Evolutionary conservation across 2,113 vertebrate species (phyloP).

Genomic region (Anser brachyrhynchus): DNA sequence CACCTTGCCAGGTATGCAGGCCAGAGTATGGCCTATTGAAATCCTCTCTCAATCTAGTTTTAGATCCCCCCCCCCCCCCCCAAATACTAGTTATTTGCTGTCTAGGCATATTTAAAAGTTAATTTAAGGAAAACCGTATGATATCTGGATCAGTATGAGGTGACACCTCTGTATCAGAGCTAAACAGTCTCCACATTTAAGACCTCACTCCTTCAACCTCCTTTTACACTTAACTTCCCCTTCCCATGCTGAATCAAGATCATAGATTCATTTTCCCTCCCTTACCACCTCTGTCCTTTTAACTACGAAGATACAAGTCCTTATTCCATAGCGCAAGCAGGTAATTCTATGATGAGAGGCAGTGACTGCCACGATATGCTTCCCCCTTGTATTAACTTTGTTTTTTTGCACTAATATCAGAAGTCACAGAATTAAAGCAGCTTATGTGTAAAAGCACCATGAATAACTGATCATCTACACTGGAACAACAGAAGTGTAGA

Average conservation of each 20-base stretch:
- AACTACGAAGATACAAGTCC: neutral
- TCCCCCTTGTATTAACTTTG: neutral
- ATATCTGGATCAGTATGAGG: neutral
- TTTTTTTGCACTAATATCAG: neutral
- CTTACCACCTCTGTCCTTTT: neutral
- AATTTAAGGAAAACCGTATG: neutral
- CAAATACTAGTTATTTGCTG: neutral
- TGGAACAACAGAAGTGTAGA: neutral
- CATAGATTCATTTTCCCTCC: neutral
- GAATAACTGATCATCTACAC: neutral
- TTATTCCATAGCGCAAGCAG: neutral
- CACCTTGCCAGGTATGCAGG: neutral
- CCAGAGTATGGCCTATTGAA: neutral
- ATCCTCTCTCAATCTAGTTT: neutral
- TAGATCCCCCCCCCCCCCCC: neutral
- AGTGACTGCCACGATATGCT: neutral
- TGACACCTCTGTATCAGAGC: neutral
- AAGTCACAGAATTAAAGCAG: neutral
- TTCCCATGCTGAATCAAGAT: neutral
- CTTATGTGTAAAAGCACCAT: neutral
- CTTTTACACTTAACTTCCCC: neutral
- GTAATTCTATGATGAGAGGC: neutral
- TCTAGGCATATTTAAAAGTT: neutral
- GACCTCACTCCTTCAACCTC: neutral
- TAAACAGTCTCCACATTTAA: neutral